A percentile compares a stretch with the other conserved stretches of the same genome.
These are phyloP conservation scores for Hippocampus abdominalis DNA, from an alignment of 2,113 vertebrate genomes.

Conservation along the genomic window DNA sequence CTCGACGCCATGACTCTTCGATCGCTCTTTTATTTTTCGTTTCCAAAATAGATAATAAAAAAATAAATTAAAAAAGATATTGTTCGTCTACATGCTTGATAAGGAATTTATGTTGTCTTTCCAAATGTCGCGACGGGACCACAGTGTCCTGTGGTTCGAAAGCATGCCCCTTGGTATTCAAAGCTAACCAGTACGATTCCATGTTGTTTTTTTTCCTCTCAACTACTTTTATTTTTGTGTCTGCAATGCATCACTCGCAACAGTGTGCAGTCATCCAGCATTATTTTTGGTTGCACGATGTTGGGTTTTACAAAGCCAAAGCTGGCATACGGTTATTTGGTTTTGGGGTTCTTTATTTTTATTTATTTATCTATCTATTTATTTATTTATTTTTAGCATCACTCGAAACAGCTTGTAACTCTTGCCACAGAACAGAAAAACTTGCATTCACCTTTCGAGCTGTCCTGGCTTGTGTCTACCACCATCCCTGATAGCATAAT, in stretches of 20 bases:
- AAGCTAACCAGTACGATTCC: conserved; percentile 17
- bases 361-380: too few relatives aligned
- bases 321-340: conserved; percentile 47
- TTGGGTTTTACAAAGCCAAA: conserved; percentile 41
- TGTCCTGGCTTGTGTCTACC: conserved; percentile 11
- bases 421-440: conserved; percentile 26
- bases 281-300: conserved; percentile 45
- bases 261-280: conserved; percentile 21
- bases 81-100: neutral
- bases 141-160: conserved; percentile 37
- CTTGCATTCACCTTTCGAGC: conserved; percentile 25
- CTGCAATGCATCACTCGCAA: conserved; percentile 33
- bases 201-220: conserved; percentile 2
- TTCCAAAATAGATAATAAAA: too few relatives aligned
- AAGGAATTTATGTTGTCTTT: neutral
- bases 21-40: conserved; percentile 9
- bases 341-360: conserved; percentile 22
- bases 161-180: conserved; percentile 41
- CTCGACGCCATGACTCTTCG: conserved; percentile 39
- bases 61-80: neutral
- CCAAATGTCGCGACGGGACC: conserved; percentile 23
- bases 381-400: conserved; percentile 24
- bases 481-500: conserved; percentile 32
- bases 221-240: conserved; percentile 22
- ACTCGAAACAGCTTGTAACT: conserved; percentile 32